phyloP scores from a whole-genome alignment of 2,888 invertebrate genomes.

The Cacoxenus indagator region DNA sequence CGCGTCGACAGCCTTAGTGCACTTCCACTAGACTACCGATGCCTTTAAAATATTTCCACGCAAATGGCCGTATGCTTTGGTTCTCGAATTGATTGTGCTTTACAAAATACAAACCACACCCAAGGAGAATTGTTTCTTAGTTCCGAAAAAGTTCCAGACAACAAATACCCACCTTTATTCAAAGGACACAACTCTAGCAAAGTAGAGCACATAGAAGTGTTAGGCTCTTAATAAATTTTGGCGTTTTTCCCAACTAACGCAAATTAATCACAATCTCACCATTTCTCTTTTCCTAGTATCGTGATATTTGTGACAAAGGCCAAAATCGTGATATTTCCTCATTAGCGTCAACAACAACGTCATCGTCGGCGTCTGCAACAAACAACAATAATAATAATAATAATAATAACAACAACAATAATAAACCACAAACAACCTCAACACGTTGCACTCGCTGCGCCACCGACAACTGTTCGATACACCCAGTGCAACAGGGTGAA shows the following conservation, averaged over 20 bases:
- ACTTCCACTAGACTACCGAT: too few relatives aligned
- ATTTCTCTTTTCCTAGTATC: constrained; percentile 73
- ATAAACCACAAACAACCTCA: constrained; percentile 63
- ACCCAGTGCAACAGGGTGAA: constrained; percentile 95
- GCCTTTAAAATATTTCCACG: too few relatives aligned
- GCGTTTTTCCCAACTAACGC: background rate
- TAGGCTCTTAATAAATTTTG: too few relatives aligned
- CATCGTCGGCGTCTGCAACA: constrained; percentile 30
- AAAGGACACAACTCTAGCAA: too few relatives aligned
- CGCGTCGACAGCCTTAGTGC: too few relatives aligned
- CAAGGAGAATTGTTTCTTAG: too few relatives aligned
- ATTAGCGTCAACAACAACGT: constrained; percentile 51
- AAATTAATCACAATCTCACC: background rate
- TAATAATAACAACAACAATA: constrained; percentile 46
- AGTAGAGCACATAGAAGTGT: too few relatives aligned
- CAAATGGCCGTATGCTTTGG: too few relatives aligned
- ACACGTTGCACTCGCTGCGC: constrained; percentile 73
- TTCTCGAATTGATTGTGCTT: too few relatives aligned
- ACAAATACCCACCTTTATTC: too few relatives aligned
- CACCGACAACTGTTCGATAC: constrained; percentile 73
- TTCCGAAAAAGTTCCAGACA: too few relatives aligned
- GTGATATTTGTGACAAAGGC: constrained; percentile 76
- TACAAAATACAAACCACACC: too few relatives aligned
- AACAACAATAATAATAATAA: constrained; percentile 36
- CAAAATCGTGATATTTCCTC: constrained; percentile 71